These are phyloP conservation scores for rabbit (Oryctolagus cuniculus) DNA, from an alignment of 2,113 vertebrate genomes.

Conservation along the genomic window DNA sequence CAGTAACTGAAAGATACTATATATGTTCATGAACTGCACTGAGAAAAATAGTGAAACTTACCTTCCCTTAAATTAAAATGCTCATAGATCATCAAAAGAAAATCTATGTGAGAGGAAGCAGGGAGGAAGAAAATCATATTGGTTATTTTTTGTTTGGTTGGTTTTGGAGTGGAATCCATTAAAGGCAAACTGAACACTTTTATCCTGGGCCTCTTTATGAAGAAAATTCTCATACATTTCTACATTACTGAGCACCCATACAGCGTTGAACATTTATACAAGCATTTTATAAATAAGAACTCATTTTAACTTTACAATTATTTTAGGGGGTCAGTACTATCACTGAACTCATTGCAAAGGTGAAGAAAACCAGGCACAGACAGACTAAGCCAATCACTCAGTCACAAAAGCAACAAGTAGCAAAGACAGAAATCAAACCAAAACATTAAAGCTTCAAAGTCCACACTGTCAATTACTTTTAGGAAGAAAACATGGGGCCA, in stretches of 20 bases:
- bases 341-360: background rate
- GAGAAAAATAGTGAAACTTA: constrained; percentile 18
- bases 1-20: background rate
- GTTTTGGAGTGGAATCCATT: background rate
- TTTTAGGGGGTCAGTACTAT: background rate
- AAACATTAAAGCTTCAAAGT: background rate
- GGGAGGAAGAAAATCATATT: background rate
- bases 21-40: background rate
- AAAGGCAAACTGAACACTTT: constrained; percentile 34
- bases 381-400: background rate
- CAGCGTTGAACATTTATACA: background rate
- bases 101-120: constrained; percentile 14
- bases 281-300: background rate
- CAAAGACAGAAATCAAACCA: background rate
- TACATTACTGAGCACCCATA: background rate
- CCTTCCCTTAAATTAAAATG: constrained; percentile 51
- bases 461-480: background rate
- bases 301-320: background rate
- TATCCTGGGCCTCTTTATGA: background rate
- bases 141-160: background rate
- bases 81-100: constrained; percentile 17
- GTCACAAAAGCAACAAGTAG: background rate
- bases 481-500: background rate
- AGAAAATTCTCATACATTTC: background rate
- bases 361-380: background rate